Percentiles rank a stretch among this genome's conserved stretches.
Conservation (phyloP, 2,113 vertebrate species). For the Anarhynchus alexandrinus region DNA sequence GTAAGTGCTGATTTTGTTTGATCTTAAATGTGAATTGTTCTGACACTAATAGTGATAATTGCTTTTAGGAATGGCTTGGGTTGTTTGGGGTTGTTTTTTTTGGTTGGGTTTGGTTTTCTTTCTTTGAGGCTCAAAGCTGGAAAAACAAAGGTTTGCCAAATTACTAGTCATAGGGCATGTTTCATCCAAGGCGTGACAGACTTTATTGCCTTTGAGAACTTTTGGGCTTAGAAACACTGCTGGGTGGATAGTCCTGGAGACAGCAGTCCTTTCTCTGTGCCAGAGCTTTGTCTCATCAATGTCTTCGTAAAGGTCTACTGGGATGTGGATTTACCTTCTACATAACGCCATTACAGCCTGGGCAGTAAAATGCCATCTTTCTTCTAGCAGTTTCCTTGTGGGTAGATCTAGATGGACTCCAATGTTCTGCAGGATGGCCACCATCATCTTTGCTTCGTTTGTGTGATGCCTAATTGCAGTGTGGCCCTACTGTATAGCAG, state of each 20-base stretch:
- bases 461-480: no score
- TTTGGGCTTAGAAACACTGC: neutral
- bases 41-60: neutral
- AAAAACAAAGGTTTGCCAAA: slow-evolving; percentile 53
- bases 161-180: slow-evolving; percentile 17
- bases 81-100: neutral
- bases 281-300: neutral
- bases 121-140: slow-evolving; percentile 35
- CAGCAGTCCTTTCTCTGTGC: neutral
- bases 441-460: fast-evolving
- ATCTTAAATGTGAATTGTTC: neutral
- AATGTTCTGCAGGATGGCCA: fast-evolving
- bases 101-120: neutral
- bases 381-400: neutral
- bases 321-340: neutral
- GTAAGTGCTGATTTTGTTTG: neutral
- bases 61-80: neutral
- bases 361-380: neutral
- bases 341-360: neutral
- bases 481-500: neutral
- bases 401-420: neutral
- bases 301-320: fast-evolving
- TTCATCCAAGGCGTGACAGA: slow-evolving; percentile 6
- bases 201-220: neutral
- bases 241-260: neutral